These are phyloP conservation scores for Hypolimnas misippus DNA, from an alignment of 2,888 invertebrate species.

Conservation along the genomic window DNA sequence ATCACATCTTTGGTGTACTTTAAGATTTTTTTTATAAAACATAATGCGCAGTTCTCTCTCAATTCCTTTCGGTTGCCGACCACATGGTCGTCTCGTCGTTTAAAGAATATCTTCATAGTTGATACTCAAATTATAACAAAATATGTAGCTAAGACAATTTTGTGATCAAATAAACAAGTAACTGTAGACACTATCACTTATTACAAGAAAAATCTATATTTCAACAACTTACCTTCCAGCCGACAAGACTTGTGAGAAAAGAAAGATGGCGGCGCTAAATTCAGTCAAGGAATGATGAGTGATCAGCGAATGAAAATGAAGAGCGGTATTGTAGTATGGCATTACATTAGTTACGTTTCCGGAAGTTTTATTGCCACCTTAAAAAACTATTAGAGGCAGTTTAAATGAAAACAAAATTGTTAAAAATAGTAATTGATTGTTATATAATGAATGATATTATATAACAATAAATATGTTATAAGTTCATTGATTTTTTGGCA, in stretches of 20 bases:
- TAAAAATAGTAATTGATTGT: too few relatives aligned
- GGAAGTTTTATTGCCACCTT: conserved; percentile 32
- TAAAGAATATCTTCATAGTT: conserved; percentile 40
- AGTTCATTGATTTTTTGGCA: too few relatives aligned
- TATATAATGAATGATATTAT: too few relatives aligned
- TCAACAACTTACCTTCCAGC: conserved; percentile 73
- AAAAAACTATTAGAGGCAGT: too few relatives aligned
- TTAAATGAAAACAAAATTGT: too few relatives aligned
- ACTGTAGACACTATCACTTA: conserved; percentile 10
- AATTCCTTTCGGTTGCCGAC: conserved; percentile 62
- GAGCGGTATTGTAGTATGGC: conserved; percentile 27
- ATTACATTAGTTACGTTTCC: conserved; percentile 33
- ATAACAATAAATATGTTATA: too few relatives aligned
- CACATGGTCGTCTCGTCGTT: conserved; percentile 69
- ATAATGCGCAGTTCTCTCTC: conserved; percentile 77
- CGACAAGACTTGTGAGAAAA: conserved; percentile 74
- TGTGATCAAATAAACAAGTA: background rate
- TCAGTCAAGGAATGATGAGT: conserved; percentile 30
- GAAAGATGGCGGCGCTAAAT: conserved; percentile 74
- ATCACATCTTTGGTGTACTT: conserved; percentile 33
- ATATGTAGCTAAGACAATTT: background rate
- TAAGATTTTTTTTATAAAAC: conserved; percentile 58
- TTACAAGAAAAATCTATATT: conserved; percentile 45
- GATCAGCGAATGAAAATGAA: conserved; percentile 50
- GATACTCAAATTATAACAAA: conserved; percentile 3